Conservation (phyloP, 2,888 invertebrate species). For the Pardosa pseudoannulata region DNA sequence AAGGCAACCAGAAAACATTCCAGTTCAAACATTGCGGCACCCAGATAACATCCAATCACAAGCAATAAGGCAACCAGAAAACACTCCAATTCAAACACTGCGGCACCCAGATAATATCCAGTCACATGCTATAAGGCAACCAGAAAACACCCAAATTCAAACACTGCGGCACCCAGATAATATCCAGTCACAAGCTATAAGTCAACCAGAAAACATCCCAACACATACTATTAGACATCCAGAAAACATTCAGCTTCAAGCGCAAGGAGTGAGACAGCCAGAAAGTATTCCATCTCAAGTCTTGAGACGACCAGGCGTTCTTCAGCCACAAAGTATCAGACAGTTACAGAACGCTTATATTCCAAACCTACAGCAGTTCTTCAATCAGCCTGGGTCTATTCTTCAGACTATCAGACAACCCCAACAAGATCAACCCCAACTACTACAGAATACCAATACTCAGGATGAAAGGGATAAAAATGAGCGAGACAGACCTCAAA, state of each 20-base stretch:
- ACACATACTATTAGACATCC: neutral
- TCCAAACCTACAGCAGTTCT: neutral
- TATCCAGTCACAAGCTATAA: neutral
- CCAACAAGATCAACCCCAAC: neutral
- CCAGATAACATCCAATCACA: neutral
- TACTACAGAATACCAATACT: neutral
- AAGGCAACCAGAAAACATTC: neutral
- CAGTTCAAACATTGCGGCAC: neutral
- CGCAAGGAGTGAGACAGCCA: neutral
- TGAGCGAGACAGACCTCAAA: neutral
- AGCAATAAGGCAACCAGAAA: neutral
- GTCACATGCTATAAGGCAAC: neutral
- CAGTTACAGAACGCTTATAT: neutral
- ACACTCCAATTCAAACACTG: neutral
- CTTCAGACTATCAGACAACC: neutral
- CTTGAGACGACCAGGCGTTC: neutral
- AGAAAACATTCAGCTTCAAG: neutral
- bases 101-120: neutral
- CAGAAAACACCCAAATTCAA: neutral
- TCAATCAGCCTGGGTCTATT: neutral
- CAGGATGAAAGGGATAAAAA: neutral
- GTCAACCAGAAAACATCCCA: neutral
- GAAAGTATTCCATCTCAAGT: neutral
- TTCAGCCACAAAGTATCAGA: neutral
- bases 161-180: neutral